Conservation (phyloP, 37 sponge, comb jelly and placozoan species). For the Corticium candelabrum region DNA sequence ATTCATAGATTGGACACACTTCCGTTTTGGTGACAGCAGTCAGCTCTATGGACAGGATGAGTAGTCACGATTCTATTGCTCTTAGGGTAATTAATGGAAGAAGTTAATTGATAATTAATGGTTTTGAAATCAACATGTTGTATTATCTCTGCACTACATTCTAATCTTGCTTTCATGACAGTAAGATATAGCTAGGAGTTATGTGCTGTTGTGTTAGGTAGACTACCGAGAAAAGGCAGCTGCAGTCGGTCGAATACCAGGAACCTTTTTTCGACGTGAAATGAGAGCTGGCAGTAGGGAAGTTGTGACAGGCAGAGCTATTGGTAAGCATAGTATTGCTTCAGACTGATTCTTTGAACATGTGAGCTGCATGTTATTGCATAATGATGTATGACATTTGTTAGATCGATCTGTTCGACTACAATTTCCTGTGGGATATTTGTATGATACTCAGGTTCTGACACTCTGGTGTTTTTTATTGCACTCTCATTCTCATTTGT, state of each 20-base stretch:
- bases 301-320: constrained; percentile 33
- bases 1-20: constrained; percentile 29
- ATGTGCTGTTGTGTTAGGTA: constrained; percentile 37
- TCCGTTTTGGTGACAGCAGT: constrained; percentile 64
- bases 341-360: too few relatives aligned
- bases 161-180: too few relatives aligned
- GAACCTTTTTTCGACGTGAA: constrained; percentile 47
- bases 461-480: not conserved
- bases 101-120: too few relatives aligned
- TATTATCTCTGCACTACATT: too few relatives aligned
- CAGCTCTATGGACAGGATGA: not conserved
- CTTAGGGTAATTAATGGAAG: not conserved
- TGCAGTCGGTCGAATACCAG: constrained; percentile 53
- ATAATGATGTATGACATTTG: too few relatives aligned
- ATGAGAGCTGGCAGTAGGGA: constrained; percentile 41
- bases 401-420: constrained; percentile 51
- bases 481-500: too few relatives aligned
- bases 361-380: too few relatives aligned
- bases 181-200: too few relatives aligned
- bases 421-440: constrained; percentile 39
- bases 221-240: constrained; percentile 59
- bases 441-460: constrained; percentile 53
- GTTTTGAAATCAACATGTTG: too few relatives aligned
- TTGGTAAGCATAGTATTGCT: too few relatives aligned
- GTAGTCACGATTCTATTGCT: not conserved